Base-by-base conservation (phyloP, 2,888 invertebrate species). In the Pheosia gnoma region DNA sequence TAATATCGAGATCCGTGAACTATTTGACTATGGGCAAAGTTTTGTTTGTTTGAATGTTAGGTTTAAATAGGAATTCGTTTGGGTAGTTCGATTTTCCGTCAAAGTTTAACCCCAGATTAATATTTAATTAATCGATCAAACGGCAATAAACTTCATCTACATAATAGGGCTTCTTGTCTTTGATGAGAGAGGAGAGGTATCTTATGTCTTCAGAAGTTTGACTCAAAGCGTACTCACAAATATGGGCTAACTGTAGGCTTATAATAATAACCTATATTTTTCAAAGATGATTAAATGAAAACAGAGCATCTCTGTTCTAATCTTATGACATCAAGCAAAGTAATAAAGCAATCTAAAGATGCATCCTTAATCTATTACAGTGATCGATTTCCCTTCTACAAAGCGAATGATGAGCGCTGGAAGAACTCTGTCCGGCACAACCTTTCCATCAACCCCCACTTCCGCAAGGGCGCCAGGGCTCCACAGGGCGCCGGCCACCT, bases 391-490 rank as follows among this genome's bases (percentile, higher is more conserved):
- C 97, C 98, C 0, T 98, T 95, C 86, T 98, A 97, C 93, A 97
- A 97, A 84, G 96, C 97, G 52, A 97, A 97, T 81, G 98, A 98
- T 77, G 98, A 98, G 83, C 95, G 98, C 78, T 98, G 98, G 98
- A 98, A 98, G 90, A 98, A 98, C 83, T 98, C 98, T 0, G 98
- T 98, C 1, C 94, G 98, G 71, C 98, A 98, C 88, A 98, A 98
- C 86, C 92, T 98, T 13, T 98, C 98, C 47, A 98, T 98, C 82
- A 98, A 98, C 90, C 98, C 98, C 0, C 98, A 98, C 88, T 98
- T 98, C 85, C 95, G 94, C 45, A 98, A 98, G 87, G 98, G 98
- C 0, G 96, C 96, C 11, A 96, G 98, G 76, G 97, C 98, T 0
- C 95, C 97, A 0, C 97, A 97, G 75, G 98, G 98, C 3, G 97